Percentiles rank a stretch among this genome's conserved stretches.
phyloP scores from a whole-genome alignment of 37 sponge, comb jelly and placozoan genomes.

The Agelas oroides region DNA sequence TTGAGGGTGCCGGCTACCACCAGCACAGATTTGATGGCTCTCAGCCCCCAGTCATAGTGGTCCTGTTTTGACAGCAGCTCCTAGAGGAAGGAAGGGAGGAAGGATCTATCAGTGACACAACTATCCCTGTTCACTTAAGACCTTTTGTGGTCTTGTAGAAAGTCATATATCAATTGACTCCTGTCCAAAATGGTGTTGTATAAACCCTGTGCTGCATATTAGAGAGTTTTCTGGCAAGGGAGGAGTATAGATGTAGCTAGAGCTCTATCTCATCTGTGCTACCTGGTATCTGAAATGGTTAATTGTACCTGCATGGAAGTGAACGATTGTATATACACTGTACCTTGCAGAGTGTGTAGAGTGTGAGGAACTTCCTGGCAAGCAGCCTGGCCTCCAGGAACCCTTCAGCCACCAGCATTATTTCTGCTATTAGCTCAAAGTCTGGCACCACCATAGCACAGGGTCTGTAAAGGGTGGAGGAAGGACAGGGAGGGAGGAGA shows the following conservation, averaged over 20 bases:
- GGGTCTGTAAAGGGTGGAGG: slow-evolving; percentile 61
- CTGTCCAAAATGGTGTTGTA: no score
- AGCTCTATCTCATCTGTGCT: no score
- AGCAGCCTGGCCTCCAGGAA: slow-evolving; percentile 95
- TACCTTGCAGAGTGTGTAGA: slow-evolving; percentile 93
- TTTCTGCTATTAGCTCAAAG: slow-evolving; percentile 98
- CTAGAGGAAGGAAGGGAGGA: not conserved
- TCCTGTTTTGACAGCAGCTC: slow-evolving; percentile 94
- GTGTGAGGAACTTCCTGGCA: slow-evolving; percentile 98
- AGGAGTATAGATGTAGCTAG: no score
- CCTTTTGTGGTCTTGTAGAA: no score
- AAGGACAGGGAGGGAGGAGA: not conserved
- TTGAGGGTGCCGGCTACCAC: slow-evolving; percentile 98
- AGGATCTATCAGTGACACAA: no score
- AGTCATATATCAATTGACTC: no score
- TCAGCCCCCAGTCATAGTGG: slow-evolving; percentile 99
- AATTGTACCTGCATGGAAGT: no score
- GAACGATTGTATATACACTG: no score
- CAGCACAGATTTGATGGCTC: slow-evolving; percentile 99
- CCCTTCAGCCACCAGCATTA: slow-evolving; percentile 99
- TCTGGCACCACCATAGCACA: slow-evolving; percentile 99
- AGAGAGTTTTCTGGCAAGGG: no score
- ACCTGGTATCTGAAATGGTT: no score
- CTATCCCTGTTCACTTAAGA: no score
- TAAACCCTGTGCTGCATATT: no score